Conservation (phyloP, 1,140 invertebrate genomes). For the Cherax quadricarinatus region DNA sequence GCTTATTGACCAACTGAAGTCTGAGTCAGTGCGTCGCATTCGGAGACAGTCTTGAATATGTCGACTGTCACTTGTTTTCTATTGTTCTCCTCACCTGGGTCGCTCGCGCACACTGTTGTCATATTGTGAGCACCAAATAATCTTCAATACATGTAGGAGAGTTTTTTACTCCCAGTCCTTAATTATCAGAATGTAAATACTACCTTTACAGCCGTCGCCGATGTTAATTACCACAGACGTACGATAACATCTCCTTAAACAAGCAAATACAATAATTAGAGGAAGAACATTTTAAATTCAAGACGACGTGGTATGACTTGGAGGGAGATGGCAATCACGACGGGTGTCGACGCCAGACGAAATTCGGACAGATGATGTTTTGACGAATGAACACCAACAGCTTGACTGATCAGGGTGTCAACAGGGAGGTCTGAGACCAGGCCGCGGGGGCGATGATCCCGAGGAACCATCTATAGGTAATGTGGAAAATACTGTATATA, state of each 20-base stretch:
- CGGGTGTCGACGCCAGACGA: neutral
- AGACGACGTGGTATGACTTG: neutral
- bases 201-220: neutral
- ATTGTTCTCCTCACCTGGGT: conserved; percentile 24
- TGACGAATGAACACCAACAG: neutral
- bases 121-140: neutral
- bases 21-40: neutral
- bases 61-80: conserved; percentile 37
- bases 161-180: neutral
- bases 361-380: neutral
- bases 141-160: neutral
- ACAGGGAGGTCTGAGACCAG: too few relatives aligned
- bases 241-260: neutral
- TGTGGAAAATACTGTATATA: too few relatives aligned
- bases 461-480: too few relatives aligned
- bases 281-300: neutral
- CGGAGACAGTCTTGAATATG: conserved; percentile 9
- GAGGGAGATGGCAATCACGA: neutral
- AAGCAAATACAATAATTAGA: neutral
- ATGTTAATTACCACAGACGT: neutral
- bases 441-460: too few relatives aligned
- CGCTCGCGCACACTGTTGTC: neutral
- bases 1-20: neutral
- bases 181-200: neutral
- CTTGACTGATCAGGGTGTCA: too few relatives aligned